Base-by-base conservation (phyloP, 1,140 invertebrate species). In the Camponotus vicinus region DNA sequence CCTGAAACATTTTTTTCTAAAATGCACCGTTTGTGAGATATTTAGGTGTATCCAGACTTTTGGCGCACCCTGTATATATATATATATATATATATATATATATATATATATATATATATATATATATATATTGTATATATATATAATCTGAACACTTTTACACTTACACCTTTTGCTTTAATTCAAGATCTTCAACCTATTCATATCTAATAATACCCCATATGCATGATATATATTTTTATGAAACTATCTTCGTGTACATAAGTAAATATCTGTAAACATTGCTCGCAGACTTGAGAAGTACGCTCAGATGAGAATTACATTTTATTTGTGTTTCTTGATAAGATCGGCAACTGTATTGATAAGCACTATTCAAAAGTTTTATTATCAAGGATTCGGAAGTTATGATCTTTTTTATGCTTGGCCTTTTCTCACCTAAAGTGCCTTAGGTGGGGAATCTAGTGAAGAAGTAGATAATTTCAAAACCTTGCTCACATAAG, bases 311-410 rank as follows among this genome's bases (percentile, higher is more conserved):
- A 66, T 66, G 32, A 37, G 64, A 69, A 75, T 83, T 86, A 75
- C 15, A 55, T 37, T 37, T 27, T 76, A 9, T 61, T 77, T 77
- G 76, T 52, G 71, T 55, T 86, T 40, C 67, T 57, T 45, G 79
- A 86, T 86, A 86, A 86, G 59, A 57, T 61, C n/a, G 75, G 57
- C 27, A 57, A 75, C 73, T 71, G 21, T 63, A 70, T 71, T 66
- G 71, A 83, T 86, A 83, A 75, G 69, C 18, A 0, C 7, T 80
- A 69, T 80, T 42, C 21, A 13, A 13, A 21, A 80, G 21, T 80
- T 32, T 57, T 3, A 15, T 15, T 52, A 52, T 15, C 15, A 18
- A 52, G 5, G 49, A 52, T 52, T 52, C 49, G 5, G 15, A 52
- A 52, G 49, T 52, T 52, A 52, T 18, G 15, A 18, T 52, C 49